Conservation (phyloP, 2,797 vertebrate genomes). For the Chrysocyon brachyurus region DNA sequence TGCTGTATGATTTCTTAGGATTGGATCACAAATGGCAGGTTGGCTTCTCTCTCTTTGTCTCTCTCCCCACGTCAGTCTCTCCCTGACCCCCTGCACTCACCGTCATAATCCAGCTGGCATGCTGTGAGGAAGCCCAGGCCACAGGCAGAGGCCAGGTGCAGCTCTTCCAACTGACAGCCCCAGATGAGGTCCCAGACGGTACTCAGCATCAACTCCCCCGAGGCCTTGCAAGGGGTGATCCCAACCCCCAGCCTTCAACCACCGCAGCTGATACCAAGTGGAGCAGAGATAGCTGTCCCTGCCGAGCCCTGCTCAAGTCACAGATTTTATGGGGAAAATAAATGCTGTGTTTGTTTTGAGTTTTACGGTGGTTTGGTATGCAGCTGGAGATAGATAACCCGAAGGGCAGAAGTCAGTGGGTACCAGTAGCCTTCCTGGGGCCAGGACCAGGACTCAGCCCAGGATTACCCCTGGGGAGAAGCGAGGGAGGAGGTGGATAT, state of each 20-base stretch:
- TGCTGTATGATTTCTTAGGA: not conserved
- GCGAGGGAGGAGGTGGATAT: not conserved
- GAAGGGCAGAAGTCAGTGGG: not conserved
- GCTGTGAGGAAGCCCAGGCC: conserved; percentile 11
- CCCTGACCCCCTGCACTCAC: not conserved
- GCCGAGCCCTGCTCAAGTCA: not conserved
- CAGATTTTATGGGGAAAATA: not conserved
- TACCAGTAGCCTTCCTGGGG: not conserved
- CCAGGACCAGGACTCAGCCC: not conserved
- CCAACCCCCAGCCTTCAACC: not conserved
- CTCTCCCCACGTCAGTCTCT: not conserved
- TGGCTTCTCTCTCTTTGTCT: not conserved
- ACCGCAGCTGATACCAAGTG: not conserved
- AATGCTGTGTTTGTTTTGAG: not conserved
- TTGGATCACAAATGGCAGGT: not conserved
- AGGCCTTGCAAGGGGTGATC: not conserved
- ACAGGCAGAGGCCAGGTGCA: not conserved
- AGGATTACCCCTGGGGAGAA: not conserved
- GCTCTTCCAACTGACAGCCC: not conserved
- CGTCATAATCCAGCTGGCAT: not conserved
- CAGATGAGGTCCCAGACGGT: not conserved
- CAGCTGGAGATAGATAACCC: not conserved
- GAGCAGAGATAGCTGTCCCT: not conserved
- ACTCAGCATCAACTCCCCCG: not conserved
- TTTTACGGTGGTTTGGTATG: not conserved